Base-by-base conservation (phyloP, 2,797 vertebrate genomes). In the Lacerta bilineata region DNA sequence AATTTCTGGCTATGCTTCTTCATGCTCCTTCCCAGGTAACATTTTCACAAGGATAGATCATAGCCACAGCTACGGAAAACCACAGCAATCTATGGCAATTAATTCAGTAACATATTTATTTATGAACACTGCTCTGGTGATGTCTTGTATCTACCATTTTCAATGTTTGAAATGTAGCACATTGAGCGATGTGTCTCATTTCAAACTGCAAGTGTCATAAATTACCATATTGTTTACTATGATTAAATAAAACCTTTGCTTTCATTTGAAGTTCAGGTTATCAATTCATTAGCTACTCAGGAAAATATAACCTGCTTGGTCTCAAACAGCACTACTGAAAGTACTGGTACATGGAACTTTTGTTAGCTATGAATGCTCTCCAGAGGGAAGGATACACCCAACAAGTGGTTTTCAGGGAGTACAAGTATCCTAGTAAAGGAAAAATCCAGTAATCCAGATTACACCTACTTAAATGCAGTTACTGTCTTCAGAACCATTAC, bases 371-470 rank as follows among this genome's bases (percentile, higher is more conserved):
- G 50, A 59, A 76, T 7, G 10, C 41, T 76, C 39, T 18, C 39
- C 39, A 66, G 2, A 85, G 36, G 18, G 39, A 17, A 85, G 33
- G 61, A 8, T 18, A 80, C n/a, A 77, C 33, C 41, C 75, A 27
- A 72, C 43, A 33, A 86, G 46, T 29, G 50, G 43, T 61, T 88
- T 80, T 89, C 68, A 89, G 23, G 41, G n/a, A 36, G 64, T n/a
- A 46, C 18, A 11, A 77, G 68, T 68, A 68, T 43, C 41, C 74
- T 77, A 43, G 55, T 74, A 43, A 17, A 88, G 69, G 66, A 85
- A 80, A 86, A 81, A 3, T 59, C 23, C 33, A 90, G 87, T 93
- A 88, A 92, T 66, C 41, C 91, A 93, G 89, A 91, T 93, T 92
- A 94, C 55, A 29, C 33, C 71, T 93, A 36, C 71, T 90, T 84